Base-by-base conservation (phyloP, 2,113 vertebrate species). In the Ciconia maguari region DNA sequence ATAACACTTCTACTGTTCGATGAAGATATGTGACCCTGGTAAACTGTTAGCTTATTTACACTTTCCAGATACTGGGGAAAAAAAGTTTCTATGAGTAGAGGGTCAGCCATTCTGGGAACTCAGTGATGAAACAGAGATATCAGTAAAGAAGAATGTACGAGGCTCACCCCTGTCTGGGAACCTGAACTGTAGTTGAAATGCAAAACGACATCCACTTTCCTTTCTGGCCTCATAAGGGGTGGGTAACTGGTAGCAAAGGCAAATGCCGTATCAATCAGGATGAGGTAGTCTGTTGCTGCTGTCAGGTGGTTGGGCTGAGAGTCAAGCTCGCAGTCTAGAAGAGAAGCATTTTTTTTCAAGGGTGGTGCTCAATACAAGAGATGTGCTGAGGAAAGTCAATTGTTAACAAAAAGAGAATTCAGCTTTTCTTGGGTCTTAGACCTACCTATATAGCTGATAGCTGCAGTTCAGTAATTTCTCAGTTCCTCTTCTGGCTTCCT, bases 111-210 rank as follows among this genome's bases (percentile, higher is more conserved):
- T 77, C 46, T 80, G 26, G 52, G 32, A 90, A 65, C 22, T 83
- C 49, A n/a, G 41, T 32, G 46, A 20, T 41, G 6, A 86, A 88
- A 54, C 5, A 49, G 36, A 77, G 26, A 83, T 62, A 38, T 48
- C n/a, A 34, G 3, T 85, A 79, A 64, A 87, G 38, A 85, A 27
- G 32, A 54, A 91, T 10, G 13, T 22, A 14, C 1, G 36, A 68
- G 32, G 30, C 98, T 98, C 60, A 97, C 98, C 97, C 14, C 72
- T 58, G 97, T 97, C 91, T 98, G 98, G 76, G 98, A 98, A 38
- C 98, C 98, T 9, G 98, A 97, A 19, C 97, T 98, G 91, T 98
- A 99, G 90, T 97, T 98, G 97, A 99, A 98, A 88, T 98, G 98
- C 80, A 98, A 97, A 90, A 98, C 96, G 90, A 98, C 93, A 80